These are phyloP conservation scores for Gambelia wislizenii DNA, from an alignment of 2,797 vertebrate species.

Conservation along the genomic window DNA sequence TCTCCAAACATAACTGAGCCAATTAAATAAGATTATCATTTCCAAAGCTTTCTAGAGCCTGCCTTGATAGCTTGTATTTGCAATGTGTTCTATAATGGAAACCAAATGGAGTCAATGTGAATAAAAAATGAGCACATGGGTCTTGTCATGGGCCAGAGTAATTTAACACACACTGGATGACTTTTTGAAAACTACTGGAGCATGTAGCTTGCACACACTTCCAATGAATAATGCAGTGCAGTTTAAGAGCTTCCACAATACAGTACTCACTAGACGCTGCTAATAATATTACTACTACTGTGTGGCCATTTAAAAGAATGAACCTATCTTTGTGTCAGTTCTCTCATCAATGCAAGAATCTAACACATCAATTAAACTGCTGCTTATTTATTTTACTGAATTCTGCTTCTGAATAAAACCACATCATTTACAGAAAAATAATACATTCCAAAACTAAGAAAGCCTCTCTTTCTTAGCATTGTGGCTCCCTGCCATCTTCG, in stretches of 20 bases:
- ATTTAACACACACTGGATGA: conserved; percentile 9
- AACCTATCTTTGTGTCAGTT: not conserved
- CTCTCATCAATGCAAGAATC: not conserved
- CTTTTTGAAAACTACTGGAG: conserved; percentile 26
- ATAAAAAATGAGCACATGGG: not conserved
- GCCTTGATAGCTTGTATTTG: not conserved
- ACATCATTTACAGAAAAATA: not conserved
- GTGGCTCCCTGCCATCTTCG: too few species aligned
- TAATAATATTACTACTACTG: not conserved
- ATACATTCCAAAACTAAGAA: not conserved
- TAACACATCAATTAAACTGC: not conserved
- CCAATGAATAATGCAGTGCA: conserved; percentile 39
- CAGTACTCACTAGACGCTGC: not conserved
- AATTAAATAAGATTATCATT: conserved; percentile 5
- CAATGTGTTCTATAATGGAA: not conserved
- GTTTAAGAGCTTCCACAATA: conserved; percentile 14
- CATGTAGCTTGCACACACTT: not conserved
- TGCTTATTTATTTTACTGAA: not conserved
- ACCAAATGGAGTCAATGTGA: not conserved
- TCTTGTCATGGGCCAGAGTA: not conserved
- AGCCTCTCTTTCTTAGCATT: not conserved
- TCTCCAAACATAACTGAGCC: not conserved
- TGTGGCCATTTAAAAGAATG: not conserved
- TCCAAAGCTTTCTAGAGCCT: not conserved
- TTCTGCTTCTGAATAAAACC: not conserved